These are phyloP conservation scores for Leontopithecus rosalia DNA, from an alignment of 2,797 vertebrate species.

Conservation along the genomic window DNA sequence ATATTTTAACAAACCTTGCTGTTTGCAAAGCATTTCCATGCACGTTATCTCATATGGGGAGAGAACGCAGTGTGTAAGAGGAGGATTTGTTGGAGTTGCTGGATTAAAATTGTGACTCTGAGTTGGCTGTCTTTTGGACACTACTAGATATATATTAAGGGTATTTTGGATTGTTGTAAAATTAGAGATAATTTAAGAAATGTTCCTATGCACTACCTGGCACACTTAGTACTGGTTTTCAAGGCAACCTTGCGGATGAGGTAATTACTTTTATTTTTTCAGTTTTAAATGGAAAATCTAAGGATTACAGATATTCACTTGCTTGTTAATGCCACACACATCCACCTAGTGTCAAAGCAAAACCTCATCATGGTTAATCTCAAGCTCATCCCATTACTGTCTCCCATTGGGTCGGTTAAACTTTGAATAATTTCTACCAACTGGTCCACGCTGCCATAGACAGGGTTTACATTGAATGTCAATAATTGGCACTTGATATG, in stretches of 20 bases:
- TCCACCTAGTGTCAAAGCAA: not conserved
- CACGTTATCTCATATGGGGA: not conserved
- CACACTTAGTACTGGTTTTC: not conserved
- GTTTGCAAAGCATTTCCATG: not conserved
- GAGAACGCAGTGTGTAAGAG: not conserved
- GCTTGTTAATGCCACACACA: not conserved
- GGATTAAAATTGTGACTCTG: not conserved
- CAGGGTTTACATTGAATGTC: not conserved
- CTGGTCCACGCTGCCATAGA: not conserved
- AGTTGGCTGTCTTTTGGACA: not conserved
- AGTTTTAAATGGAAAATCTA: not conserved
- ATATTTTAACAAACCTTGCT: not conserved
- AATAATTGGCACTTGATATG: not conserved
- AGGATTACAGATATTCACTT: not conserved
- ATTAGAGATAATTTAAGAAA: not conserved
- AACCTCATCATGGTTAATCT: not conserved
- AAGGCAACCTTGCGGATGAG: not conserved
- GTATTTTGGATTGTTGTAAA: not conserved
- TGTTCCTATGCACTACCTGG: not conserved
- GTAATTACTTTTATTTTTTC: not conserved
- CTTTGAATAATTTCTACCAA: not conserved
- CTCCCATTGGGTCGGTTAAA: not conserved
- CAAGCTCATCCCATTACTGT: not conserved
- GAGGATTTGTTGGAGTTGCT: not conserved
- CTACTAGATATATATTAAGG: not conserved